A percentile compares a stretch with the other conserved stretches of the same genome.
Evolutionary conservation across 2,888 invertebrate species (phyloP).

Genomic region (Mythimna lalbum): DNA sequence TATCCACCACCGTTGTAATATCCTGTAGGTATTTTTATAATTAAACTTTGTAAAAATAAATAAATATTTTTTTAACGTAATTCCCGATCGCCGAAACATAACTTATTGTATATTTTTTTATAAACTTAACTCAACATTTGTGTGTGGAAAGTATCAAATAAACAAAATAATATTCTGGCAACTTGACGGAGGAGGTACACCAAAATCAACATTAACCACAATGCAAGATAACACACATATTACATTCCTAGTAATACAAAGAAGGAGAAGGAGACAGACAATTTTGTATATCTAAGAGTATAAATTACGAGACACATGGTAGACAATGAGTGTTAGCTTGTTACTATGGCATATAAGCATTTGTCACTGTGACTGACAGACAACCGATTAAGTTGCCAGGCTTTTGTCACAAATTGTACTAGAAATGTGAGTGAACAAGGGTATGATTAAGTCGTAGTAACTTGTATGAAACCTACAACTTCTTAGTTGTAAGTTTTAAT

Average conservation of each 20-base stretch:
- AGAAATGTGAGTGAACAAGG: not conserved
- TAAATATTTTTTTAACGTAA: too few relatives aligned
- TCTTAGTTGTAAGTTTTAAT: too few relatives aligned
- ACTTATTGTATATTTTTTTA: too few relatives aligned
- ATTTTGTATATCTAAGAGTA: not conserved
- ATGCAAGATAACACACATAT: not conserved
- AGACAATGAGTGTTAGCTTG: conserved; percentile 8
- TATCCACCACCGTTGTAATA: too few relatives aligned
- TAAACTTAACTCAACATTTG: too few relatives aligned
- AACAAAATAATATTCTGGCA: too few relatives aligned
- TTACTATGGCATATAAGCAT: conserved; percentile 8
- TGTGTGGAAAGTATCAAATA: too few relatives aligned
- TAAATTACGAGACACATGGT: conserved; percentile 13
- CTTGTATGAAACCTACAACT: too few relatives aligned
- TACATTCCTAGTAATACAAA: not conserved
- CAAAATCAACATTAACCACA: not conserved
- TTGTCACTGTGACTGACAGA: conserved; percentile 42
- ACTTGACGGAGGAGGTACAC: not conserved
- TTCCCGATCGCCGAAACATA: too few relatives aligned
- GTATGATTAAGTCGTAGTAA: not conserved
- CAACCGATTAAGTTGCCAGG: conserved; percentile 22
- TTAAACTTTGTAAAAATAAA: too few relatives aligned
- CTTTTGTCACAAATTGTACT: conserved; percentile 16
- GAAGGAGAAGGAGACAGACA: not conserved
- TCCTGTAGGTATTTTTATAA: too few relatives aligned